A percentile compares a stretch with the other conserved stretches of the same genome.
Conservation (phyloP, 2,888 invertebrate species). For the Parapristionchus giblindavisi region DNA sequence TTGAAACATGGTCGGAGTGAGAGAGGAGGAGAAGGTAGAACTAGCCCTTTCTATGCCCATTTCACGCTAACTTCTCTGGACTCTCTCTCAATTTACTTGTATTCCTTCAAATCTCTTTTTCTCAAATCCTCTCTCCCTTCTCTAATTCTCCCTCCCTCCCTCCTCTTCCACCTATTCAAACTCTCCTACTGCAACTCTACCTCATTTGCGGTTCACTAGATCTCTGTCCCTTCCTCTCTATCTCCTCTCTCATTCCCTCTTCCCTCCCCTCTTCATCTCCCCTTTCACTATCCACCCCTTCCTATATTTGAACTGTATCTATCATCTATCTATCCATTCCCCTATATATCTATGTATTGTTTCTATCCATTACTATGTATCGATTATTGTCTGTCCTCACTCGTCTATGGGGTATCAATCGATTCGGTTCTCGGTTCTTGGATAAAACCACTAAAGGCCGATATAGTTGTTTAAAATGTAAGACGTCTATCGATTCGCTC, state of each 20-base stretch:
- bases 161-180: not conserved
- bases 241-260: not conserved
- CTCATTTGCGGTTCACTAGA: not conserved
- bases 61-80: slow-evolving; percentile 11
- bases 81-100: slow-evolving; percentile 7
- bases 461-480: too few relatives aligned
- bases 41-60: not conserved
- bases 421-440: too few relatives aligned
- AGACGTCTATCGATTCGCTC: too few relatives aligned
- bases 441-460: too few relatives aligned
- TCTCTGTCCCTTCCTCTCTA: not conserved
- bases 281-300: slow-evolving; percentile 21
- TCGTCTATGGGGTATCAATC: too few relatives aligned
- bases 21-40: too few relatives aligned
- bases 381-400: too few relatives aligned
- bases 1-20: too few relatives aligned
- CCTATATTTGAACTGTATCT: not conserved
- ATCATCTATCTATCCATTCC: too few relatives aligned
- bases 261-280: not conserved
- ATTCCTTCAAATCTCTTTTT: slow-evolving; percentile 1
- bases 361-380: too few relatives aligned
- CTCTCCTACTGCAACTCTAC: not conserved
- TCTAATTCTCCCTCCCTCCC: not conserved
- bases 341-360: too few relatives aligned
- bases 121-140: not conserved